Conservation (phyloP, 1,140 invertebrate genomes). For the Ips typographus region DNA sequence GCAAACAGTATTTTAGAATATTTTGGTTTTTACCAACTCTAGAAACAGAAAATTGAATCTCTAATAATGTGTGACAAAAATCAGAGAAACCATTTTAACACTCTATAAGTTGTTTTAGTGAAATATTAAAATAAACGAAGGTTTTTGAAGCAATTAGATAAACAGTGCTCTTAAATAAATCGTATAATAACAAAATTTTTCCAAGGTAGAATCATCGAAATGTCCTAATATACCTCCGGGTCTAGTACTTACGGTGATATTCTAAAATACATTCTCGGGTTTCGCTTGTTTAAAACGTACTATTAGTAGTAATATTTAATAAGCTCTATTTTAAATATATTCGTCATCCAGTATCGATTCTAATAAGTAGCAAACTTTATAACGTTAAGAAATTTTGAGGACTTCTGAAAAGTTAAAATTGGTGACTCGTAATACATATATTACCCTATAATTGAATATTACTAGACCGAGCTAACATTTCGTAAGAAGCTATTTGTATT, state of each 20-base stretch:
- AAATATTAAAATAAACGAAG: too few species aligned
- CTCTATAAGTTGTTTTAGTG: too few species aligned
- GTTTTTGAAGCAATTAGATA: too few species aligned
- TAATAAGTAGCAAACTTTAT: slow-evolving; percentile 18
- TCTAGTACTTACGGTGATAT: neutral
- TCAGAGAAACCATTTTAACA: too few species aligned
- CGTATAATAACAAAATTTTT: too few species aligned
- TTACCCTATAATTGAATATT: neutral
- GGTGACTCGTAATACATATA: neutral
- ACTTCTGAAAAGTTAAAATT: slow-evolving; percentile 12
- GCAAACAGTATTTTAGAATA: slow-evolving; percentile 18
- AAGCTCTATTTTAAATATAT: slow-evolving; percentile 28
- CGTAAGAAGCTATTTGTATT: too few species aligned
- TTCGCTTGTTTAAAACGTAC: slow-evolving; percentile 7
- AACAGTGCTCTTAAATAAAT: too few species aligned
- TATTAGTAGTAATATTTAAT: slow-evolving; percentile 20
- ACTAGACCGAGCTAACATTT: neutral
- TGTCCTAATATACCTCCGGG: too few species aligned
- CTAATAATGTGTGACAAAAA: too few species aligned
- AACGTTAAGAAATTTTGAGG: slow-evolving; percentile 15
- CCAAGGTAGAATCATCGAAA: too few species aligned
- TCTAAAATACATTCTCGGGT: slow-evolving; percentile 26
- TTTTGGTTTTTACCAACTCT: neutral
- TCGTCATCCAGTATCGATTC: slow-evolving; percentile 20
- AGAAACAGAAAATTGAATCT: too few species aligned